These are phyloP conservation scores for Danaus chrysippus DNA, from an alignment of 2,888 invertebrate species.

Conservation along the genomic window DNA sequence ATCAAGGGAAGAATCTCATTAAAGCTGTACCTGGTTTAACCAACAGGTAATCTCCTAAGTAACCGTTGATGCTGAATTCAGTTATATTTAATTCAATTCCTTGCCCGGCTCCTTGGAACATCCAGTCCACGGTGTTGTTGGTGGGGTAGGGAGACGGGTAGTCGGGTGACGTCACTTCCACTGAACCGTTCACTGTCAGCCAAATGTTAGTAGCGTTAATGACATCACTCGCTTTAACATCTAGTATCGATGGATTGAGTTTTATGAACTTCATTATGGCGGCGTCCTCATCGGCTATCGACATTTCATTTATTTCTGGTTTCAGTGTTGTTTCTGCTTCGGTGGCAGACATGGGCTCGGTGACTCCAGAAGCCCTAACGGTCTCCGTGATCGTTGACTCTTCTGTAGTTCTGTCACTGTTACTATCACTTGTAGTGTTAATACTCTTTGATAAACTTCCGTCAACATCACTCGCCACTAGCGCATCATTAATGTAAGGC, in stretches of 20 bases:
- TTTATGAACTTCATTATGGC: constrained; percentile 44
- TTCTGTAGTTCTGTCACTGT: too few relatives aligned
- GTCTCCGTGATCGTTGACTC: too few relatives aligned
- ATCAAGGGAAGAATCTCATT: too few relatives aligned
- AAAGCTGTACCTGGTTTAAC: constrained; percentile 57
- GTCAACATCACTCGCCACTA: constrained; percentile 34
- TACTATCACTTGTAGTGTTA: constrained; percentile 14
- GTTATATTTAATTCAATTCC: constrained; percentile 70
- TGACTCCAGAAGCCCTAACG: too few relatives aligned
- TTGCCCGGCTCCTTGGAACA: constrained; percentile 56
- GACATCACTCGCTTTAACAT: constrained; percentile 15
- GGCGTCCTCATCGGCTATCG: constrained; percentile 41
- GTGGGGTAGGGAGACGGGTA: constrained; percentile 55
- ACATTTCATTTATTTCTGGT: constrained; percentile 38
- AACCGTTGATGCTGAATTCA: constrained; percentile 56
- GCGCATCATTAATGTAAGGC: constrained; percentile 45
- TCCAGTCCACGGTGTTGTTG: constrained; percentile 56
- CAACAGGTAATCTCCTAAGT: constrained; percentile 57
- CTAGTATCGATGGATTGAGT: constrained; percentile 4
- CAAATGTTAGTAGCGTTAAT: constrained; percentile 18
- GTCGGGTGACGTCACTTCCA: constrained; percentile 51
- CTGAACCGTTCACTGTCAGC: constrained; percentile 45
- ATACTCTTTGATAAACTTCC: constrained; percentile 16
- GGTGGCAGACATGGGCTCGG: too few relatives aligned
- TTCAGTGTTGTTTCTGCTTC: constrained; percentile 15